Evolutionary conservation across 2,888 invertebrate species (phyloP).

Genomic region (Synergus laeviventris): DNA sequence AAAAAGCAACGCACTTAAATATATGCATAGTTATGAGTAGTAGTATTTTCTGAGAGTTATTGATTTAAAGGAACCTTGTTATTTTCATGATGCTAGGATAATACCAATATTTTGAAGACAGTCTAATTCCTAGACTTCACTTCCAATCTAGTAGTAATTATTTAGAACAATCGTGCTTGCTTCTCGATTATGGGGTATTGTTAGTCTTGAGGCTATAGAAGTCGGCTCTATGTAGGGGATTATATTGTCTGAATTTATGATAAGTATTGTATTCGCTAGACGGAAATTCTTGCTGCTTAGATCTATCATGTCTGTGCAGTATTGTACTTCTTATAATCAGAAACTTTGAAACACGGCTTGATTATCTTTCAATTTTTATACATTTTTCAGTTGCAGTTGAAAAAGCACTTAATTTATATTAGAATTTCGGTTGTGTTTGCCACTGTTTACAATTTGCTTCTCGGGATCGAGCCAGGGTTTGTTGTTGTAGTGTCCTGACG

Average conservation of each 20-base stretch:
- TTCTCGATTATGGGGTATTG: slow-evolving; percentile 1
- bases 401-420: no score
- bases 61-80: background rate
- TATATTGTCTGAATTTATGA: slow-evolving; percentile 10
- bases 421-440: no score
- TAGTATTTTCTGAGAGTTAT: background rate
- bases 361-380: no score
- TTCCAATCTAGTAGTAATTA: background rate
- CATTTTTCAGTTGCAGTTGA: no score
- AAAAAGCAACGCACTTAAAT: background rate
- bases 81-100: background rate
- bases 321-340: no score
- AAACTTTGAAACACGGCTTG: no score
- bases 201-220: slow-evolving; percentile 7
- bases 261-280: background rate
- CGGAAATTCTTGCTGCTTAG: background rate
- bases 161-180: background rate
- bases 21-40: background rate
- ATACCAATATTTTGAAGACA: background rate
- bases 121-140: background rate
- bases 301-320: background rate
- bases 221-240: background rate
- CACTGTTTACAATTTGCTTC: no score
- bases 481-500: no score
- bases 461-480: no score